Base-by-base conservation (phyloP, 1,140 invertebrate genomes). In the Leguminivora glycinivorella region DNA sequence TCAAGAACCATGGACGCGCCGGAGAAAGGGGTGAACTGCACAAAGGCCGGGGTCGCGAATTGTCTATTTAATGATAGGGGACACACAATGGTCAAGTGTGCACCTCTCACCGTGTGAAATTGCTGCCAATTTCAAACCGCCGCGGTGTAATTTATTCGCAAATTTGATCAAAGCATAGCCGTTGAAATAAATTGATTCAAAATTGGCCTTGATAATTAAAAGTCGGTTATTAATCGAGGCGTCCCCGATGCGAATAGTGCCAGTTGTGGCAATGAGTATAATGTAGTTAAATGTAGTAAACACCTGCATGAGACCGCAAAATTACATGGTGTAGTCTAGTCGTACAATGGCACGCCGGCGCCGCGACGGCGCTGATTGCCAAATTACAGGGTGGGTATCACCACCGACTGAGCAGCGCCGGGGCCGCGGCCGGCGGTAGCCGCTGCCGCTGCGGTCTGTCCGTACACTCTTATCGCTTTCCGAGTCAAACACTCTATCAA, bases 341-440 rank as follows among this genome's bases (percentile, higher is more conserved):
- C 72, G 70, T 26, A 88, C 86, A 88, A 86, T 83, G 75, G 78
- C 73, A 43, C 72, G 75, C 40, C 58, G 31, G 58, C 67, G 68
- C 68, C 19, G 77, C 71, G 80, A 79, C 80, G 31, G 76, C 75
- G 67, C 74, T 83, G 84, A 90, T 89, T 83, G 84, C 83, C 83
- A 88, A 89, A 91, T 89, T 88, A 87, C 75, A 82, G 84, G 87
- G 83, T 89, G 84, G 83, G 82, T 76, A 84, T 83, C 87, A 89
- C 70, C 72, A 82, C 76, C 72, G 79, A 81, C 80, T 80, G 43
- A 58, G 75, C 73, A 71, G 72, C 68, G 67, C 68, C 76, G 52
- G 38, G 52, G 69, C 72, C 73, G 52, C 70, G 75, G 69, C n/a
- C n/a, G n/a, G n/a, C n/a, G n/a, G n/a, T n/a, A n/a, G 6, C 34